Base-by-base conservation (phyloP, 2,888 invertebrate species). In the Volucella inanis region DNA sequence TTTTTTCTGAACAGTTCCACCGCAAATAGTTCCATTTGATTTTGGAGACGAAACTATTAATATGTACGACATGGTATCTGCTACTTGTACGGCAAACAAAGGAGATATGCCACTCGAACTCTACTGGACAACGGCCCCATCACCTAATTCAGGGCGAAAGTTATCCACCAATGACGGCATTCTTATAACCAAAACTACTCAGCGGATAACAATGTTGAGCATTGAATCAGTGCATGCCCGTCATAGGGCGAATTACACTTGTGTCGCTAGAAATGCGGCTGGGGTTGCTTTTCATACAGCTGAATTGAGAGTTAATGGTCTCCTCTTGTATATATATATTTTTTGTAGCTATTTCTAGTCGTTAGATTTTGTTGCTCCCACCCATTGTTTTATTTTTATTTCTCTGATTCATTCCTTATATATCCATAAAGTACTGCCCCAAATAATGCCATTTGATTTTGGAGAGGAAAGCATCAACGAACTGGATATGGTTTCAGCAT, bases 31-130 rank as follows among this genome's bases (percentile, higher is more conserved):
- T 89, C 94, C 95, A 87, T 96, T 96, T 89, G 94, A 94, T 89
- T 96, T 96, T 90, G 96, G 96, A 87, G 95, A 95, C 87, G 95
- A 95, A 87, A 94, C 95, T 70, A 94, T 95, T n/a, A 96, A 96
- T 90, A 95, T 95, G 89, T 95, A 95, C 67, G 96, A 96, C 89
- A 94, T 95, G 93, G 95, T 95, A 50, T 95, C 95, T 49, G 94
- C 95, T 78, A 94, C 94, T 84, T 96, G 96, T 91, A 94, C 95
- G 64, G 93, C 95, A 62, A 94, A 94, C 89, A 96, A 96, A 90
- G 96, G 97, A 80, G 97, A 97, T 92, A 94, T 95, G 88, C 97
- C 97, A 1, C 93, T 97, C 87, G 94, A 95, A 88, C 94, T 96
- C 83, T 93, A 94, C 83, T 96, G 96, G 96, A 91, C 90, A 0